Base-by-base conservation (phyloP, 2,113 vertebrate genomes). In the Paraplagusia blochii region DNA sequence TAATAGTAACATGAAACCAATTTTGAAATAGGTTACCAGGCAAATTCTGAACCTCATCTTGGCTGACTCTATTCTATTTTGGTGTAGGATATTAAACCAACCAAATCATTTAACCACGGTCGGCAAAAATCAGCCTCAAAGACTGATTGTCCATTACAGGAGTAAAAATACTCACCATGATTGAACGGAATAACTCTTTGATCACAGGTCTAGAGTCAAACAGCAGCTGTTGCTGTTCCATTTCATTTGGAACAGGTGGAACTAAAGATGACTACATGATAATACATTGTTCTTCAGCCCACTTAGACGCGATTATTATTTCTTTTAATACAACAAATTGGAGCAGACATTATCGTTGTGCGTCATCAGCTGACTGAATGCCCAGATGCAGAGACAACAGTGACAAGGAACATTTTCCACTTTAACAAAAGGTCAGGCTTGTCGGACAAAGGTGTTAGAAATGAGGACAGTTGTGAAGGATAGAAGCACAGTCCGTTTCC, bases 361-460 rank as follows among this genome's bases (percentile, higher is more conserved):
- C 15, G 36, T 66, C 50, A 64, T 14, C 39, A 11, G 36, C 54
- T 49, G 48, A 72, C 61, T 5, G 29, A 58, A 40, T 44, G 59
- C 12, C 4, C 44, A 17, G 18, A 17, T 14, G 29, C 15, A 9
- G 68, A 33, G 36, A 71, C 69, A 61, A 11, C 35, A 18, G 17
- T 33, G 13, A 66, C 16, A 14, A n/a, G 13, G n/a, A 43, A 43
- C 14, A 43, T 40, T 11, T 38, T 38, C 36, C 36, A 38, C 9
- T 38, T 38, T 40, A 11, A 19, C 50, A 42, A 59, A 63, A 40
- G 11, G 38, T 12, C 38, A 10, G 5, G 22, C 6, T 6, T 29
- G 22, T 29, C 22, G 22, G 22, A 29, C 22, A 29, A 29, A 29
- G 22, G 22, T 29, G 22, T 29, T 29, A 6, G 22, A 6, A 6